Evolutionary conservation across 2,797 vertebrate genomes (phyloP), one percentile per base, ranked within the genome.

Genomic region (Adrianichthys oophorus): DNA sequence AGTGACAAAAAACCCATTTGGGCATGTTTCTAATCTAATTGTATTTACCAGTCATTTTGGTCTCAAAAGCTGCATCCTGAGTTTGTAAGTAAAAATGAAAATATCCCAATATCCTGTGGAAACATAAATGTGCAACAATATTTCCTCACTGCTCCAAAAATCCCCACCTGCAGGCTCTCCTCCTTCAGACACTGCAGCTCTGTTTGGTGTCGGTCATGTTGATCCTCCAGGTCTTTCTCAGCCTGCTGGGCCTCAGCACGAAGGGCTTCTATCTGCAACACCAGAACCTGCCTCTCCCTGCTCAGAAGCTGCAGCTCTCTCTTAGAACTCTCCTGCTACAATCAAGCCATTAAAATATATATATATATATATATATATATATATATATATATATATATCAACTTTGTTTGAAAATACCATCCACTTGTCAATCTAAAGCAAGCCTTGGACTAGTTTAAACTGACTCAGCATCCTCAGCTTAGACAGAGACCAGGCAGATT

Each of bases 231-330:
- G 55, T 94, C 89, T 65, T 56, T 72, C 69, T 94, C 84, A 0
- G 92, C 92, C 0, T 86, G 86, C 26, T 89, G 85, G 56, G 75
- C 85, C 67, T 97, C 92, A n/a, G 82, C 76, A 21, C 52, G 78
- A 4, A 95, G 84, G 26, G 90, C 90, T 61, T 95, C 93, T 24
- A 94, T 83, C 82, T 93, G 93, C 59, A 94, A 75, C 48, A 92
- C 79, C 71, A 95, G 79, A 14, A 74, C 46, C 0, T 68, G 74
- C 70, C 89, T 87, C 74, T 95, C 92, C 74, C 51, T 74, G 65
- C 67, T 82, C 87, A 93, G 78, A 70, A 79, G 72, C 59, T 76
- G 68, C 23, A 85, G 49, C 52, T 92, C 91, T 17, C 80, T 87
- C 74, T 68, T 84, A 74, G 15, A 6, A 21, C 78, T 83, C 7